phyloP scores from a whole-genome alignment of 2,797 vertebrate genomes.

The Rhinogobio ventralis region DNA sequence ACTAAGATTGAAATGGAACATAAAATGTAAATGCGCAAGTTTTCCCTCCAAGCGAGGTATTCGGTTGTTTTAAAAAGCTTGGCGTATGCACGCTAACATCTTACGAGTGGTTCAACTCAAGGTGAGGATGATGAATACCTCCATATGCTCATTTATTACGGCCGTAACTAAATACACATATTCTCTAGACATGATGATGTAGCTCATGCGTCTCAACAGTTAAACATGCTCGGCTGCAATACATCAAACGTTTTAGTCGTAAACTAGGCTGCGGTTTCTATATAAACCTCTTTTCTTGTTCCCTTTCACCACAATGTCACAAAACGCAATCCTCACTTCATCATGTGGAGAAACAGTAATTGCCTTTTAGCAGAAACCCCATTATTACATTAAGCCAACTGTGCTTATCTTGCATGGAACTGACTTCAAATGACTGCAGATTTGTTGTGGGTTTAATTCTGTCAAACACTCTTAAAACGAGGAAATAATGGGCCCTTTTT shows the following conservation, averaged over 20 bases:
- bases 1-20: constrained; percentile 25
- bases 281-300: constrained; percentile 8
- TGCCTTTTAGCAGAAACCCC: constrained; percentile 20
- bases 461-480: constrained; percentile 18
- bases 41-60: neutral
- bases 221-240: constrained; percentile 3
- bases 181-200: constrained; percentile 28
- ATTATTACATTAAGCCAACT: constrained; percentile 41
- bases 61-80: neutral
- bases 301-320: constrained; percentile 2
- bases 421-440: constrained; percentile 25
- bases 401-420: constrained; percentile 14
- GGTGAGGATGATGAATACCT: constrained; percentile 44
- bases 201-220: constrained; percentile 10
- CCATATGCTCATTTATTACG: constrained; percentile 37
- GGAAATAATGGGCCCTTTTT: neutral
- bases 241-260: constrained; percentile 14
- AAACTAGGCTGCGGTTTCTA: constrained; percentile 3
- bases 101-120: constrained; percentile 15
- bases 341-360: constrained; percentile 36
- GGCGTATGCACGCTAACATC: neutral
- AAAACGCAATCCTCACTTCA: constrained; percentile 21
- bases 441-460: constrained; percentile 22
- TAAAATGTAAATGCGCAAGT: constrained; percentile 2
- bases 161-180: constrained; percentile 45